These are phyloP conservation scores for Dryobotodes eremita DNA, from an alignment of 2,888 invertebrate genomes.

Conservation along the genomic window DNA sequence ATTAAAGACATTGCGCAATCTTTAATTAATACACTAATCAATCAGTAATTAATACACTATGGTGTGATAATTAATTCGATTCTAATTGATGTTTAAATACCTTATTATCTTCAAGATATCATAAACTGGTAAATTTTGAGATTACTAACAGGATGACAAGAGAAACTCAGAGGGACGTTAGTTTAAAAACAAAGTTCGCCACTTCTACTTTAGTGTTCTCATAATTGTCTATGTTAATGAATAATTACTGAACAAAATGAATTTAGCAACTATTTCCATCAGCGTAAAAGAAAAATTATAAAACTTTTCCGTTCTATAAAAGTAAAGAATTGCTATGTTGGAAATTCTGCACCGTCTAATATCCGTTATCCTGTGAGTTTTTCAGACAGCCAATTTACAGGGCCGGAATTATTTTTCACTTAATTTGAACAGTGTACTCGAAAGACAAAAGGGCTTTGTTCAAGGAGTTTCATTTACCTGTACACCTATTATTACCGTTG, in stretches of 20 bases:
- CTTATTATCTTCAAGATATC: constrained; percentile 8
- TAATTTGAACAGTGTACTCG: constrained; percentile 51
- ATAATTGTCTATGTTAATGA: neutral
- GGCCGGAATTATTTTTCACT: constrained; percentile 60
- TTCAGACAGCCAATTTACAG: constrained; percentile 44
- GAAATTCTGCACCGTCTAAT: constrained; percentile 28
- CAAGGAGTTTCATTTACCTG: constrained; percentile 46
- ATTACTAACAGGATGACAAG: neutral
- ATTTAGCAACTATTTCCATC: constrained; percentile 34
- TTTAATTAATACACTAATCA: neutral
- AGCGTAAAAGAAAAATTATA: constrained; percentile 30
- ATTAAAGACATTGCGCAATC: neutral
- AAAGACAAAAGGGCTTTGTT: constrained; percentile 45
- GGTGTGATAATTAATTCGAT: constrained; percentile 4
- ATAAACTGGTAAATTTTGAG: neutral
- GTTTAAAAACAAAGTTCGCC: neutral
- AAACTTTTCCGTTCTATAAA: constrained; percentile 38
- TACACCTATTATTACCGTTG: constrained; percentile 34
- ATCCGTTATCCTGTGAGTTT: constrained; percentile 40
- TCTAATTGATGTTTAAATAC: neutral
- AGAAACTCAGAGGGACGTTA: neutral
- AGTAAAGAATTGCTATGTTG: constrained; percentile 22
- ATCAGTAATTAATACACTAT: neutral
- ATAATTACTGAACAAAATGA: constrained; percentile 15
- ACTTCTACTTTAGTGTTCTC: neutral